These are phyloP conservation scores for Tenodera sinensis DNA, from an alignment of 2,888 invertebrate species.

Conservation along the genomic window DNA sequence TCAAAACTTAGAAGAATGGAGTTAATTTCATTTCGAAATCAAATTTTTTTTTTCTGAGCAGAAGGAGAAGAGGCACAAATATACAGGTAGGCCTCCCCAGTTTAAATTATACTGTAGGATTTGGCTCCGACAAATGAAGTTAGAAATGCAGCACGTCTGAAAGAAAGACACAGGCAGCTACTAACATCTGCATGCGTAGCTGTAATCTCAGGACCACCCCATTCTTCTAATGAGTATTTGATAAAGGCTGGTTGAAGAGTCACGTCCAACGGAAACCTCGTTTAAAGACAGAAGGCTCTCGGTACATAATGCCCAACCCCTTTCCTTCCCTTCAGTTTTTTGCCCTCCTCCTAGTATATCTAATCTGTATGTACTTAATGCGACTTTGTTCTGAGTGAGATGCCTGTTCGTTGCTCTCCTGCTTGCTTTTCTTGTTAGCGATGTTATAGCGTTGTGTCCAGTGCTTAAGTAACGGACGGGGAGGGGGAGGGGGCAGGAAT, in stretches of 20 bases:
- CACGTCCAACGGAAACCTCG: background rate
- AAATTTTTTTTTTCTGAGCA: no score
- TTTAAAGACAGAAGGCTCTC: background rate
- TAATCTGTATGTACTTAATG: conserved; percentile 8
- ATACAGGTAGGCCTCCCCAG: no score
- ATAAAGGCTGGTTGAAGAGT: background rate
- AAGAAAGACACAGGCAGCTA: background rate
- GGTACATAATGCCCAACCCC: background rate
- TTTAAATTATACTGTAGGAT: no score
- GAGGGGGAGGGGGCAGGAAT: background rate
- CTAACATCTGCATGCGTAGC: background rate
- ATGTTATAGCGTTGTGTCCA: conserved; percentile 2
- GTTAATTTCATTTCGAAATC: no score
- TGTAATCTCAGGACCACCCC: background rate
- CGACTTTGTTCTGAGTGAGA: background rate
- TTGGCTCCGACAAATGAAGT: background rate
- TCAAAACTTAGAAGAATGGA: no score
- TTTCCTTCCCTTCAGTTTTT: background rate
- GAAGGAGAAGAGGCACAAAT: no score
- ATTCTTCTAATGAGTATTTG: background rate
- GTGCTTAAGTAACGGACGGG: background rate
- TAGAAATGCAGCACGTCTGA: background rate
- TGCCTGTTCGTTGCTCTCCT: background rate
- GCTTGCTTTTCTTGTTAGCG: conserved; percentile 13
- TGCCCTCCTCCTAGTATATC: background rate